Conservation (phyloP, 2,888 invertebrate genomes). For the Watsonalla cultraria region DNA sequence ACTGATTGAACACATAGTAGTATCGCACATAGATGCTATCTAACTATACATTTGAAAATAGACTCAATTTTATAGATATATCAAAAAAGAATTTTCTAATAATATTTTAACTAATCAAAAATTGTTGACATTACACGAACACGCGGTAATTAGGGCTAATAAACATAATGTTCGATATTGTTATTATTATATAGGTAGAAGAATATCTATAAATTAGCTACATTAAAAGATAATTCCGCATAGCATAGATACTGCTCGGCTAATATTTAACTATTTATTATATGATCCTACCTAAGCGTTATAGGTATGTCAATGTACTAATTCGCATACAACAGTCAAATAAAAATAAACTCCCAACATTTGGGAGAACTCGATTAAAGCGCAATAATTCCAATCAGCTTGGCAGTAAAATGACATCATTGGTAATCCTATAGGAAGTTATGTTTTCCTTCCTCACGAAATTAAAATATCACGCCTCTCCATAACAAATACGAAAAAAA, state of each 20-base stretch:
- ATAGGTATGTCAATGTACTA: background rate
- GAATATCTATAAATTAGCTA: slow-evolving; percentile 56
- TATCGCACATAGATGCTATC: slow-evolving; percentile 27
- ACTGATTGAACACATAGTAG: slow-evolving; percentile 62
- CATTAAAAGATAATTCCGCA: slow-evolving; percentile 14
- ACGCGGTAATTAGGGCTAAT: slow-evolving; percentile 43
- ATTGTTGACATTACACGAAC: slow-evolving; percentile 45
- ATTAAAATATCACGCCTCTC: slow-evolving; percentile 37
- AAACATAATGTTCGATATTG: slow-evolving; percentile 21
- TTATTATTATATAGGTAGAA: slow-evolving; percentile 41
- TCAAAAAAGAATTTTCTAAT: slow-evolving; percentile 56
- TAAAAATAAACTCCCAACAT: slow-evolving; percentile 5
- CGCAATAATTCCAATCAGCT: slow-evolving; percentile 7
- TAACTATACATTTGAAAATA: slow-evolving; percentile 37
- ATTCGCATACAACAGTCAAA: slow-evolving; percentile 6
- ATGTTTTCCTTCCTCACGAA: slow-evolving; percentile 26
- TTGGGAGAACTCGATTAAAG: slow-evolving; percentile 8
- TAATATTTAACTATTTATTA: slow-evolving; percentile 3
- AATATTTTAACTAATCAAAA: slow-evolving; percentile 66
- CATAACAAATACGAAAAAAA: slow-evolving; percentile 24
- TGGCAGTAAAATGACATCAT: slow-evolving; percentile 1
- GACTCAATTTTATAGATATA: slow-evolving; percentile 19
- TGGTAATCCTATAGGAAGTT: slow-evolving; percentile 16
- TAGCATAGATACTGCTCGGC: slow-evolving; percentile 1
- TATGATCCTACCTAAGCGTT: slow-evolving; percentile 3